Conservation (phyloP, 2,797 vertebrate genomes). For the Chelon labrosus region DNA sequence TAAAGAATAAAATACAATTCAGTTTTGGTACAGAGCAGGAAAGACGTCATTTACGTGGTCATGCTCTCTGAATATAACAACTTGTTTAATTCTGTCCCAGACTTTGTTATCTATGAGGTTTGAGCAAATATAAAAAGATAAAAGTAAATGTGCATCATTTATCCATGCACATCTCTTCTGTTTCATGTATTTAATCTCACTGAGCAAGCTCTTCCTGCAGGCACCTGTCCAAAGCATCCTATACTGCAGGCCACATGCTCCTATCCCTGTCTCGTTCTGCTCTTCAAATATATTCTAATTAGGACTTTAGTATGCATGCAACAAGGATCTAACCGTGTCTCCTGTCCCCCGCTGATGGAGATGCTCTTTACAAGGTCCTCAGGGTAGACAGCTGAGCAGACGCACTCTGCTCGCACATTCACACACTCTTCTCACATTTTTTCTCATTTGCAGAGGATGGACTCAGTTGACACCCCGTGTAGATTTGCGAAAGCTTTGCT, state of each 20-base stretch:
- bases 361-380: conserved; percentile 43
- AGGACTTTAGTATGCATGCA: conserved; percentile 40
- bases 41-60: not conserved
- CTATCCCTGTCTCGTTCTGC: conserved; percentile 14
- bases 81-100: not conserved
- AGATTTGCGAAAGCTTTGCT: conserved; percentile 26
- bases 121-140: not conserved
- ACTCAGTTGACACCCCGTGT: conserved; percentile 4
- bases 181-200: conserved; percentile 23
- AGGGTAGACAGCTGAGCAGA: conserved; percentile 46
- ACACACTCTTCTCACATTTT: conserved; percentile 16
- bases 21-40: not conserved
- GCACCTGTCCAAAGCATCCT: conserved; percentile 28
- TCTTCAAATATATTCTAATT: conserved; percentile 62
- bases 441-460: conserved; percentile 21
- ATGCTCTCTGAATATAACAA: not conserved
- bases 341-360: conserved; percentile 44
- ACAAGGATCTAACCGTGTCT: conserved; percentile 49
- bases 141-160: conserved; percentile 3
- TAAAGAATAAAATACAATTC: not conserved
- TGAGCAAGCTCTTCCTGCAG: conserved; percentile 41
- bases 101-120: not conserved
- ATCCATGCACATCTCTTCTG: not conserved
- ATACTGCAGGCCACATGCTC: conserved; percentile 13
- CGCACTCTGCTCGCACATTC: conserved; percentile 25